These are phyloP conservation scores for Bombus superbus DNA, from an alignment of 1,140 invertebrate genomes.

Conservation along the genomic window DNA sequence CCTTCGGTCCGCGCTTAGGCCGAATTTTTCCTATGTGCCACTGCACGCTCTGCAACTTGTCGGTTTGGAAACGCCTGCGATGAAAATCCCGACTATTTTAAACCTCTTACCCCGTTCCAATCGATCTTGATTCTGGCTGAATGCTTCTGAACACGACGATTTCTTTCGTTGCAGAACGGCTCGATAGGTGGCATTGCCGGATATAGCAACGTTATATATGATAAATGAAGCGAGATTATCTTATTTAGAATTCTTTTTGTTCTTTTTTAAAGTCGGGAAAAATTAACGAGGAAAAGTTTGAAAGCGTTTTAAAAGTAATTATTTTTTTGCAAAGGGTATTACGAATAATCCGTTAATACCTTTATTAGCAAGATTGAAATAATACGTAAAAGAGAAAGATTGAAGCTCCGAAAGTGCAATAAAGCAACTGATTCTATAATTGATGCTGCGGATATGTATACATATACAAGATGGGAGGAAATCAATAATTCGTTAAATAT, in stretches of 20 bases:
- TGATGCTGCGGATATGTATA: too few species aligned
- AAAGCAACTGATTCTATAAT: too few species aligned
- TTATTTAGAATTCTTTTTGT: too few species aligned
- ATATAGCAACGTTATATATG: background rate
- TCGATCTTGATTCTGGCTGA: conserved; percentile 8
- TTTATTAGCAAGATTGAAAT: background rate
- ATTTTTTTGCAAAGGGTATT: background rate
- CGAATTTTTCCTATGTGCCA: conserved; percentile 5
- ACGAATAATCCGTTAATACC: background rate
- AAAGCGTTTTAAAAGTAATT: background rate
- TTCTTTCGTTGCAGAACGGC: background rate
- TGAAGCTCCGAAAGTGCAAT: too few species aligned
- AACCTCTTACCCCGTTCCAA: background rate
- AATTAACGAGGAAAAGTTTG: background rate
- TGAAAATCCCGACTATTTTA: conserved; percentile 41
- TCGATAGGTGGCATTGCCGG: background rate
- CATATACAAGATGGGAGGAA: too few species aligned
- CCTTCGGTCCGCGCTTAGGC: conserved; percentile 24
- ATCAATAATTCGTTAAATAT: too few species aligned
- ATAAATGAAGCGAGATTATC: background rate
- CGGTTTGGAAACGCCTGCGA: background rate
- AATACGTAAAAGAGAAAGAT: background rate
- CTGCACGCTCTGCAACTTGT: conserved; percentile 14
- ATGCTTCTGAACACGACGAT: background rate
- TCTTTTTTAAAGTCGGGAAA: too few species aligned